These are phyloP conservation scores for Microdon myrmicae DNA, from an alignment of 2,888 invertebrate genomes.

Conservation along the genomic window DNA sequence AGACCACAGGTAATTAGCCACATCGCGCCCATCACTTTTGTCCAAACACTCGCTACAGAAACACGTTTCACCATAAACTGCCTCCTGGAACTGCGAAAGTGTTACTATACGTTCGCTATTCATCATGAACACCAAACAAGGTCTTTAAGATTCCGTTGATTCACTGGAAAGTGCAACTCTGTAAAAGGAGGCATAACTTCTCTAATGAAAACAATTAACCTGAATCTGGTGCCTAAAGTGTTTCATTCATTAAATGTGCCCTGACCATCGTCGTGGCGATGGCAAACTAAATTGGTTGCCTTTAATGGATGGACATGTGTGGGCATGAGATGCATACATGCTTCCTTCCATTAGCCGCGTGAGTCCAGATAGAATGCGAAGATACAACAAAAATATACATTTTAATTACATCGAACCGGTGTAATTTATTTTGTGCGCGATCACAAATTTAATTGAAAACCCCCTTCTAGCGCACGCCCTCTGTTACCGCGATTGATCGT, in stretches of 20 bases:
- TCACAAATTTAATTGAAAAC: conserved; percentile 35
- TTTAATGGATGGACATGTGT: no score
- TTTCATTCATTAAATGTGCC: conserved; percentile 39
- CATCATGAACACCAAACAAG: conserved; percentile 1
- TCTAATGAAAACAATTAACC: conserved; percentile 32
- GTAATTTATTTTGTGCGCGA: conserved; percentile 24
- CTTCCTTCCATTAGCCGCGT: no score
- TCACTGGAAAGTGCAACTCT: conserved; percentile 28
- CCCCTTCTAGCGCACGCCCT: no score
- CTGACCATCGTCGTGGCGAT: conserved; percentile 1
- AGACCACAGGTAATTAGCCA: conserved; percentile 40
- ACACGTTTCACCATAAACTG: conserved; percentile 22
- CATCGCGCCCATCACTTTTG: conserved; percentile 37
- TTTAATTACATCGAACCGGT: conserved; percentile 19
- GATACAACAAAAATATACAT: conserved; percentile 27
- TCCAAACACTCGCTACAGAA: conserved; percentile 28
- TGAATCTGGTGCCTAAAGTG: conserved; percentile 37
- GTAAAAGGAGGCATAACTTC: conserved; percentile 21
- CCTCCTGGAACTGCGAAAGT: conserved; percentile 42
- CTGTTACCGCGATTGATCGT: conserved; percentile 5
- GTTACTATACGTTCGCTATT: conserved; percentile 28
- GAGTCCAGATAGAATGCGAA: neutral
- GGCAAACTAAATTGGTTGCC: neutral
- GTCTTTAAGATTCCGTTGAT: conserved; percentile 2
- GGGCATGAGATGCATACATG: no score